These are phyloP conservation scores for Euthynnus affinis DNA, from an alignment of 2,797 vertebrate genomes.

Conservation along the genomic window DNA sequence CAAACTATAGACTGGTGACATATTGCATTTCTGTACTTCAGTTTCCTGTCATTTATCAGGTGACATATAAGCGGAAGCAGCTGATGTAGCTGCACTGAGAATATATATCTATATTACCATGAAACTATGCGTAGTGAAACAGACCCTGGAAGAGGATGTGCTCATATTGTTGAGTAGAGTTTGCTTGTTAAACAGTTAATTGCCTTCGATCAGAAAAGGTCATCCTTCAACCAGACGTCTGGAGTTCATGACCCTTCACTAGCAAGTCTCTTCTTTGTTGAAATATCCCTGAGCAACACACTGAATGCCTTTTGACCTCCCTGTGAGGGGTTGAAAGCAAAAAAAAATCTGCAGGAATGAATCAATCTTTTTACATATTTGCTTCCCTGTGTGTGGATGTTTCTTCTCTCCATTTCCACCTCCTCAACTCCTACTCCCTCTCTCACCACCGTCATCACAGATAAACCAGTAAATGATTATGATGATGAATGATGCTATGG, in stretches of 20 bases:
- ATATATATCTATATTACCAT: background rate
- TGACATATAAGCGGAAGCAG: background rate
- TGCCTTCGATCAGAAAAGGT: background rate
- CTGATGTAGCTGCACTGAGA: too few species aligned
- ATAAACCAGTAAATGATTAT: constrained; percentile 20
- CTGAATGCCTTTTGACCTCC: constrained; percentile 7
- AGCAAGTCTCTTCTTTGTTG: background rate
- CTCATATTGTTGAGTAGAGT: background rate
- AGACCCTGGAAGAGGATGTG: background rate
- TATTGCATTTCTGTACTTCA: background rate
- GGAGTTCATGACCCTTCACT: background rate
- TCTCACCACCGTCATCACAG: constrained; percentile 26
- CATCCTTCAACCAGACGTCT: background rate
- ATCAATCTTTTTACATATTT: background rate
- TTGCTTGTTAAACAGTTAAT: background rate
- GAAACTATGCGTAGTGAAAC: background rate
- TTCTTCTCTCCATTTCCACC: constrained; percentile 14
- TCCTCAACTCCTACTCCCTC: constrained; percentile 15
- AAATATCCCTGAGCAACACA: background rate
- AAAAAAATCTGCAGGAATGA: background rate
- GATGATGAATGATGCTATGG: constrained; percentile 19
- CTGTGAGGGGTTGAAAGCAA: background rate
- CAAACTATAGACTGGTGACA: too few species aligned
- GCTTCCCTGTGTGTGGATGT: background rate
- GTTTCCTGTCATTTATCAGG: background rate